A percentile compares a stretch with the other conserved stretches of the same genome.
Evolutionary conservation across 2,113 vertebrate species (phyloP).

Genomic region (Gopherus flavomarginatus): DNA sequence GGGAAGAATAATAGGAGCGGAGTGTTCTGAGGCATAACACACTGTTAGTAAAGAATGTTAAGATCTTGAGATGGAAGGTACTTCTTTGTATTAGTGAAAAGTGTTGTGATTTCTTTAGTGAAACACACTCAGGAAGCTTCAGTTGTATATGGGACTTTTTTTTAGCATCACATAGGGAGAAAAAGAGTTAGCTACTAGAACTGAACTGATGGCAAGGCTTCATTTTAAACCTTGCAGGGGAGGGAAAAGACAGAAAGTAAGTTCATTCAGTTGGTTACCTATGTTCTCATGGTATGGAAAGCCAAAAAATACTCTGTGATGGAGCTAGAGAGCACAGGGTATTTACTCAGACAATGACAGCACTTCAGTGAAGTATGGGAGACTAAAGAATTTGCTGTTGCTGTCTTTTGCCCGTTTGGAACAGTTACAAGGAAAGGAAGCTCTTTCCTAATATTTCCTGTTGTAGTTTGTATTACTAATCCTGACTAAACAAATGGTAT

Average conservation of each 20-base stretch:
- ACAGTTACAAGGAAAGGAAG: background rate
- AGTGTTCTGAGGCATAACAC: background rate
- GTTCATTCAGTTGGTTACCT: background rate
- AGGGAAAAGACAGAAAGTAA: background rate
- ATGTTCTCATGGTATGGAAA: background rate
- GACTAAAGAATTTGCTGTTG: background rate
- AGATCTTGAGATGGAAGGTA: background rate
- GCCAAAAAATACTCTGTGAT: background rate
- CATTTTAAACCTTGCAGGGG: background rate
- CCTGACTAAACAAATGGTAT: background rate
- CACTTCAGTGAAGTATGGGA: background rate
- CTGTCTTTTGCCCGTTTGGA: background rate
- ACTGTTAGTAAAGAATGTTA: background rate
- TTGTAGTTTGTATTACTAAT: background rate
- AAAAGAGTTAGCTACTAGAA: background rate
- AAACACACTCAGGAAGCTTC: background rate
- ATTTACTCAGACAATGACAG: background rate
- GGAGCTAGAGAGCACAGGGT: background rate
- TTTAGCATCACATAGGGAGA: background rate
- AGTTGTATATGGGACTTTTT: background rate
- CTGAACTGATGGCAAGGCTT: background rate
- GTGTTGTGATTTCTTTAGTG: background rate
- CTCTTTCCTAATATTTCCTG: background rate
- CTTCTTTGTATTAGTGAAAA: background rate
- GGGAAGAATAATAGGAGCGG: background rate